Base-by-base conservation (phyloP, 2,797 vertebrate species). In the Antennarius maculatus region DNA sequence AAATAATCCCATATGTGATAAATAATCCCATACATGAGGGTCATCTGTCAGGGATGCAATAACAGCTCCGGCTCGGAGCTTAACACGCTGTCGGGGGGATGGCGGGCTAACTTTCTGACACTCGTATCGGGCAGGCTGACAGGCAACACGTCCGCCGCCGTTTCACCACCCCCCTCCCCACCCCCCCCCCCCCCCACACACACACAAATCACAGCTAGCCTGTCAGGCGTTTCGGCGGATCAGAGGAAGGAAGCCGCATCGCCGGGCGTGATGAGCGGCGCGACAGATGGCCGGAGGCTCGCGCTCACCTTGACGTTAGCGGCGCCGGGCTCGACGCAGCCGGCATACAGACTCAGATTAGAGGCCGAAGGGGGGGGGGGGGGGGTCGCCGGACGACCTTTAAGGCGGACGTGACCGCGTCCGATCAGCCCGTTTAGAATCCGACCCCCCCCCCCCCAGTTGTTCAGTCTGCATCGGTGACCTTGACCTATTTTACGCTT, bases 251-350 rank as follows among this genome's bases (percentile, higher is more conserved):
- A 23, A 69, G 67, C 59, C 48, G 77, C n/a, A 69, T 72, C 82
- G 79, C 53, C 69, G 56, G 78, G 86, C 28, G 23, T 1, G 68
- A 70, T 43, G 77, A 77, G 78, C 71, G 42, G 54, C 47, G 0
- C 59, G 39, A 80, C 90, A 91, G 90, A 91, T 89, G 88, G 90
- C 83, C 63, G 12, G 66, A 58, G 79, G 80, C 80, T 64, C 16
- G 4, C 16, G 74, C 71, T 89, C 83, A 89, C 85, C 88, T 89
- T 89, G 80, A 87, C 83, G 81, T 83, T 64, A 76, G 74, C 72
- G 53, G 23, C 14, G 37, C 65, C 7, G 5, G 31, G 15, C 72
- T 73, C 68, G 14, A n/a, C 77, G 8, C 69, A 4, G 54, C 47
- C 53, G 37, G 69, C 60, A 61, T 73, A 55, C 82, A 76, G 79